phyloP scores from a whole-genome alignment of 2,888 invertebrate genomes.

The Uropetala carovei region DNA sequence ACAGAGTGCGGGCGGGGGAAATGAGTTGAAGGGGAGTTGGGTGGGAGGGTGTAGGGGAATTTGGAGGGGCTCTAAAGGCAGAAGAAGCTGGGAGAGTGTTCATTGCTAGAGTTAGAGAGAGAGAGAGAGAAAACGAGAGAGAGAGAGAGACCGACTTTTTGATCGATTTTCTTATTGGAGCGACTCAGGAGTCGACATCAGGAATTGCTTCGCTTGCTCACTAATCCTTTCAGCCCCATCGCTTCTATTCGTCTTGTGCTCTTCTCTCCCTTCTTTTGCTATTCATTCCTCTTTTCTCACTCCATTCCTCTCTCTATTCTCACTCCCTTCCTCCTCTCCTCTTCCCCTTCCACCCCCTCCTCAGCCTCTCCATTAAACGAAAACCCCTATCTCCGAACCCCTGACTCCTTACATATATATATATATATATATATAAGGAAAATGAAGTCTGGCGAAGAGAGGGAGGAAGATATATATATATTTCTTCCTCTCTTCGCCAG shows the following conservation, averaged over 20 bases:
- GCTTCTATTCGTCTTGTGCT: neutral
- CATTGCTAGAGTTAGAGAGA: neutral
- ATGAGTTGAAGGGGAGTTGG: neutral
- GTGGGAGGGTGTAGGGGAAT: neutral
- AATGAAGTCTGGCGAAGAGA: too few species aligned
- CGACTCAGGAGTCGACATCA: constrained; percentile 14
- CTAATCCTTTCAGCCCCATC: constrained; percentile 22
- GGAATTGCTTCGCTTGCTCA: constrained; percentile 39
- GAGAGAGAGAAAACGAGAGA: neutral
- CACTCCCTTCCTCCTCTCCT: too few species aligned
- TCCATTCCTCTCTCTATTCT: too few species aligned
- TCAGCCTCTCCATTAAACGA: too few species aligned
- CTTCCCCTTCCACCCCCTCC: too few species aligned
- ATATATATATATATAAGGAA: too few species aligned
- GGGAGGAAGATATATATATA: too few species aligned
- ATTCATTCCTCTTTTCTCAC: neutral
- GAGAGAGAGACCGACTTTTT: constrained; percentile 4
- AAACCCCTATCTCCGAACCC: too few species aligned
- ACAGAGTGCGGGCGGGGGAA: neutral
- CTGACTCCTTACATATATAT: too few species aligned
- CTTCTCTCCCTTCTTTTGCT: neutral
- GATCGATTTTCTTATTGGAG: constrained; percentile 9
- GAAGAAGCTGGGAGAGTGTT: neutral
- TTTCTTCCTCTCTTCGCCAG: too few species aligned
- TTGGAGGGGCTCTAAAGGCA: too few species aligned